A percentile compares a stretch with the other conserved stretches of the same genome.
Evolutionary conservation across 1,140 invertebrate genomes (phyloP).

Genomic region (Ips typographus): DNA sequence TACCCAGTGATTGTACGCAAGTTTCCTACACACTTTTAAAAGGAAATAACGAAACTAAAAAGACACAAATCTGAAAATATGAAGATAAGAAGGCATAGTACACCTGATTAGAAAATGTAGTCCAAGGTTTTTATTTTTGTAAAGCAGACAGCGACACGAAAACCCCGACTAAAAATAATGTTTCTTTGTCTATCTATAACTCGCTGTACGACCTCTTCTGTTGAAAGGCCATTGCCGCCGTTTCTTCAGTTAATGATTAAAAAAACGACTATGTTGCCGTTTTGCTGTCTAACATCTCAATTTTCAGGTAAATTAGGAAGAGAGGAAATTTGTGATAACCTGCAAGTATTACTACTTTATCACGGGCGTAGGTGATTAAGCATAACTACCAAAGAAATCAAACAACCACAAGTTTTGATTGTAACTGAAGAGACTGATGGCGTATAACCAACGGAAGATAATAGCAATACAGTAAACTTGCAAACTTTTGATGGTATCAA

Average conservation of each 20-base stretch:
- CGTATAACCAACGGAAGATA: no score
- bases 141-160: constrained; percentile 30
- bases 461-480: no score
- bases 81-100: not conserved
- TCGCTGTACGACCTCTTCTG: constrained; percentile 26
- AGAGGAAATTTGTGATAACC: not conserved
- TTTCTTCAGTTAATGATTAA: constrained; percentile 13
- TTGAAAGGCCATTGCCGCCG: constrained; percentile 38
- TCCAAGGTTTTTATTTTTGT: constrained; percentile 38
- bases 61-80: constrained; percentile 3
- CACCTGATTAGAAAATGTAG: constrained; percentile 32
- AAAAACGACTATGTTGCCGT: constrained; percentile 12
- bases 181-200: constrained; percentile 34
- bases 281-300: not conserved
- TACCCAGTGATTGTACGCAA: no score
- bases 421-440: no score
- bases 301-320: not conserved
- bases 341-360: no score
- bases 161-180: constrained; percentile 39
- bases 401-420: no score
- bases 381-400: no score
- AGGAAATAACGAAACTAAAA: not conserved
- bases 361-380: no score
- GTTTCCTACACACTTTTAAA: no score
- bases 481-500: no score